These are phyloP conservation scores for Tenebrio molitor DNA, from an alignment of 1,140 invertebrate species.

Conservation along the genomic window DNA sequence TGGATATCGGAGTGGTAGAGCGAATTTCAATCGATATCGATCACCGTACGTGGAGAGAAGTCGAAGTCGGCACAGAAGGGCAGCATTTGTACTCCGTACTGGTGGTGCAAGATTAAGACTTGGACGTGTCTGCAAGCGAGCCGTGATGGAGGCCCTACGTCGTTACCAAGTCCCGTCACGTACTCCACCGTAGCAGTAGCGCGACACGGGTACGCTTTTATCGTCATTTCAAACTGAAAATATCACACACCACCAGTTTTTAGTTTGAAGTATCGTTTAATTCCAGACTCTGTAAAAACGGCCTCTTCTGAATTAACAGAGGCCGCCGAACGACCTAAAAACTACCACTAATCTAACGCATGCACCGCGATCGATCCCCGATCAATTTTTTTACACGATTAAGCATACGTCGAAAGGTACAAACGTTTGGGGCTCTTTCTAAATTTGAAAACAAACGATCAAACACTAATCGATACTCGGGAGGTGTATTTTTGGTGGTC, in stretches of 20 bases:
- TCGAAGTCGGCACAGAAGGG: slow-evolving; percentile 44
- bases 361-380: slow-evolving; percentile 1
- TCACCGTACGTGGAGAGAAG: slow-evolving; percentile 46
- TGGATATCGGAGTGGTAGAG: slow-evolving; percentile 23
- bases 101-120: slow-evolving; percentile 63
- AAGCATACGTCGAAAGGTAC: too few relatives aligned
- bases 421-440: too few relatives aligned
- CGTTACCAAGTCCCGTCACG: slow-evolving; percentile 61
- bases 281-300: slow-evolving; percentile 50
- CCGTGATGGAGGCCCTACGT: slow-evolving; percentile 56
- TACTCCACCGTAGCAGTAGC: slow-evolving; percentile 58
- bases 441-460: too few relatives aligned
- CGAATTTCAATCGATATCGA: slow-evolving; percentile 53
- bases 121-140: slow-evolving; percentile 60
- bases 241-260: slow-evolving; percentile 61
- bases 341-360: neutral
- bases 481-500: too few relatives aligned
- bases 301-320: slow-evolving; percentile 42
- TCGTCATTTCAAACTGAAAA: slow-evolving; percentile 63
- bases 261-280: slow-evolving; percentile 56
- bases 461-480: too few relatives aligned
- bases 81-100: slow-evolving; percentile 60
- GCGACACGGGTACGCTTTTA: slow-evolving; percentile 64
- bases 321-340: neutral
- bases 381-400: too few relatives aligned